Evolutionary conservation across 2,113 vertebrate genomes (phyloP).

Genomic region (Spea bombifrons): DNA sequence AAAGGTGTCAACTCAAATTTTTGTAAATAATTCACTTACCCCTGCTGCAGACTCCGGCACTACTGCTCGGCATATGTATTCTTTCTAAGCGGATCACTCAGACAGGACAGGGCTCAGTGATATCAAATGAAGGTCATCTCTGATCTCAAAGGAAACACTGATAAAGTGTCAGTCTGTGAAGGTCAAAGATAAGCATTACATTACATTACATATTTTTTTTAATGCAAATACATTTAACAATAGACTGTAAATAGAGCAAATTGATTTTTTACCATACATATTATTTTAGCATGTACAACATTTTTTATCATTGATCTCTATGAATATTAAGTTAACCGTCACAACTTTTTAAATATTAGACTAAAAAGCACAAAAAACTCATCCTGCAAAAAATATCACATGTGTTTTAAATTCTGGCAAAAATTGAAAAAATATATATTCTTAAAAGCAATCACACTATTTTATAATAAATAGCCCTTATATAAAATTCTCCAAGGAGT

Average conservation of each 20-base stretch:
- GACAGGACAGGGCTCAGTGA: constrained; percentile 95
- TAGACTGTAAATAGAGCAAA: constrained; percentile 69
- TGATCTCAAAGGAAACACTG: constrained; percentile 76
- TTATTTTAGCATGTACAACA: constrained; percentile 51
- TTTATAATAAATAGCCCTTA: too few relatives aligned
- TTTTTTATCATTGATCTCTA: constrained; percentile 73
- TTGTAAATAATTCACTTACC: constrained; percentile 99
- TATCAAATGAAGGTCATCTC: constrained; percentile 94
- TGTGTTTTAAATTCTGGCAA: too few relatives aligned
- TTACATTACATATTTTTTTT: constrained; percentile 74
- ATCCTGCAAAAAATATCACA: too few relatives aligned
- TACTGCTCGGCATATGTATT: constrained; percentile 93
- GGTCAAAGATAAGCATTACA: constrained; percentile 91
- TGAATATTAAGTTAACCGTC: constrained; percentile 52
- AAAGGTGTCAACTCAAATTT: constrained; percentile 99
- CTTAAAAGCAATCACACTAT: too few relatives aligned
- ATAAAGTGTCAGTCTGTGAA: constrained; percentile 85
- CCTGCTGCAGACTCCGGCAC: constrained; percentile 81
- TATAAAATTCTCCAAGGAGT: too few relatives aligned
- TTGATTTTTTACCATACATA: constrained; percentile 77
- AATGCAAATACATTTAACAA: constrained; percentile 80
- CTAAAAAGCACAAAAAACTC: too few relatives aligned
- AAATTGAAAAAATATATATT: too few relatives aligned
- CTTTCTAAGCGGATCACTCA: constrained; percentile 86
- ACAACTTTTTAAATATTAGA: not conserved